Evolutionary conservation across 1,140 invertebrate genomes (phyloP), one percentile per base, ranked within the genome.

Genomic region (Scaptomyza montana): DNA sequence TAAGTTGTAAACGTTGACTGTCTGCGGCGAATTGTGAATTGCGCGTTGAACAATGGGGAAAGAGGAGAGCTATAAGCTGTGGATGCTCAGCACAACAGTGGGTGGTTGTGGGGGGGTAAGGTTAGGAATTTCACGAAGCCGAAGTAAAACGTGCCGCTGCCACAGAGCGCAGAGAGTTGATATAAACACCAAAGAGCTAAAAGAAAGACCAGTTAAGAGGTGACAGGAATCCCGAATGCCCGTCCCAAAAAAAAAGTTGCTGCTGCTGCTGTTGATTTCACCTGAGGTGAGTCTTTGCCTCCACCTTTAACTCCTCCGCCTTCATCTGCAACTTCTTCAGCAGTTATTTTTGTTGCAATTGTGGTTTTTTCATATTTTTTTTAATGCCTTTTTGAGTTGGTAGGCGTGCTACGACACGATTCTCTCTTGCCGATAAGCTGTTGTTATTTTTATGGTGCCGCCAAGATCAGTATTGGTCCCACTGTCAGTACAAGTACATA

Each of bases 311-410:
- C 67, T 8, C 16, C 47, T 28, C 21, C 33, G 19, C 7, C 61
- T 36, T 21, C 66, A 2, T 51, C 30, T 12, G 8, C 45, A 25
- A 45, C 54, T 47, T 21, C 59, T 47, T 19, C 46, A 10, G 36
- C 60, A 46, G 3, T 39, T 1, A 39, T 12, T 4, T 3, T 43
- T 51, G 21, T 25, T 25, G 77, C 85, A 85, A 89, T 89, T 89
- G 85, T 89, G 84, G 80, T 33, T 36, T 84, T 84, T 89, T 89
- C 80, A 89, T 89, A 89, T 89, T 89, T 89, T 87, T 89, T 89
- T 89, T 87, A 89, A 84, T 87, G 84, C 79, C 73, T 84, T 77
- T 85, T 89, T 84, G 84, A 87, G 84, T 79, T 74, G 84, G 85
- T 84, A 63, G 84, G 84, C 84, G 84, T 84, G 80, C 67, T 76